Base-by-base conservation (phyloP, 64 coral and sea anemone genomes). In the Porites lutea region DNA sequence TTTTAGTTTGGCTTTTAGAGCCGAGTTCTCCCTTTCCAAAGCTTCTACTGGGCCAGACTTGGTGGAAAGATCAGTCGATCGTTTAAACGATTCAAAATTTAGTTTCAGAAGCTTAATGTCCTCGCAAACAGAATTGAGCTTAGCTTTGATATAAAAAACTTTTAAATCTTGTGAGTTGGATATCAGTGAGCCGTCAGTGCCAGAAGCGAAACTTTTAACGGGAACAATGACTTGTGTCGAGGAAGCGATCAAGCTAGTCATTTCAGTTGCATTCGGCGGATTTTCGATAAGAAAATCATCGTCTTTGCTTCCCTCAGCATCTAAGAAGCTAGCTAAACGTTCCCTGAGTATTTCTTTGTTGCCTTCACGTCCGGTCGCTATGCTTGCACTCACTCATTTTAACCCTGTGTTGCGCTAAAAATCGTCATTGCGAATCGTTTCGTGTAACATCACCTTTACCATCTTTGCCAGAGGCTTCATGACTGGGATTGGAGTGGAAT, bases 81-180 rank as follows among this genome's bases (percentile, higher is more conserved):
- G n/a, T n/a, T n/a, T n/a, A n/a, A n/a, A n/a, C n/a, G n/a, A n/a
- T n/a, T n/a, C n/a, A n/a, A n/a, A n/a, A n/a, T n/a, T n/a, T n/a
- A n/a, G n/a, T n/a, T n/a, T n/a, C n/a, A n/a, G n/a, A n/a, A n/a
- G n/a, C n/a, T n/a, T n/a, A n/a, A n/a, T n/a, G n/a, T n/a, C n/a
- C n/a, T n/a, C n/a, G n/a, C n/a, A n/a, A n/a, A n/a, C n/a, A n/a
- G n/a, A n/a, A n/a, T 13, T 7, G 58, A 60, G 68, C 68, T 71
- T 71, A 71, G 68, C 68, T 71, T 71, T 71, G 68, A 71, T 71
- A 71, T 71, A n/a, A 22, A 20, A 22, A 7, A 27, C 68, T 27
- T 71, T 20, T 68, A 68, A 68, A 71, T 44, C 68, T 71, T 71
- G 68, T 15, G 68, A 60, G 58, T 60, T 60, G 58, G 58, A 60